Conservation (phyloP, 92 coral and sea anemone species). For the Pocillopora grandis region DNA sequence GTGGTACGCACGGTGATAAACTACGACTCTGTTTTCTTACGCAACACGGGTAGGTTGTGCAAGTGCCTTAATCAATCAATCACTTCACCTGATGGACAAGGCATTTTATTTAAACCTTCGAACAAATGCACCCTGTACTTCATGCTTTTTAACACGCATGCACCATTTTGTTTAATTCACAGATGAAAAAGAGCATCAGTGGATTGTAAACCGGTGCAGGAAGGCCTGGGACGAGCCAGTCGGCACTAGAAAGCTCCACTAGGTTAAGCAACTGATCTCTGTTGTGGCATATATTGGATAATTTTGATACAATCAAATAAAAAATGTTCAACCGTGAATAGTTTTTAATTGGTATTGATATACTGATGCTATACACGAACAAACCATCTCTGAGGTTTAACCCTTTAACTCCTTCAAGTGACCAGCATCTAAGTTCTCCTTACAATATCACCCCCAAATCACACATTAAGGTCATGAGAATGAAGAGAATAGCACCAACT, state of each 20-base stretch:
- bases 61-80: background rate
- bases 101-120: no score
- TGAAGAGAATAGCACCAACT: no score
- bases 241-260: conserved; percentile 23
- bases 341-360: no score
- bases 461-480: no score
- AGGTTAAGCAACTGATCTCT: background rate
- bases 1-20: conserved; percentile 40
- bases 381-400: no score
- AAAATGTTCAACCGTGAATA: no score
- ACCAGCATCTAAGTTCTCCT: no score
- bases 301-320: no score
- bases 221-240: conserved; percentile 71
- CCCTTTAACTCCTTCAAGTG: no score
- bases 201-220: conserved; percentile 68
- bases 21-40: conserved; percentile 61
- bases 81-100: background rate
- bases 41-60: conserved; percentile 61
- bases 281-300: no score
- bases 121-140: background rate
- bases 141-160: background rate
- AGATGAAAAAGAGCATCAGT: conserved; percentile 72
- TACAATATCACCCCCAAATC: no score
- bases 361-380: no score
- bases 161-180: background rate